Evolutionary conservation across 2,888 invertebrate species (phyloP).

Genomic region (Drosophila prostipennis): DNA sequence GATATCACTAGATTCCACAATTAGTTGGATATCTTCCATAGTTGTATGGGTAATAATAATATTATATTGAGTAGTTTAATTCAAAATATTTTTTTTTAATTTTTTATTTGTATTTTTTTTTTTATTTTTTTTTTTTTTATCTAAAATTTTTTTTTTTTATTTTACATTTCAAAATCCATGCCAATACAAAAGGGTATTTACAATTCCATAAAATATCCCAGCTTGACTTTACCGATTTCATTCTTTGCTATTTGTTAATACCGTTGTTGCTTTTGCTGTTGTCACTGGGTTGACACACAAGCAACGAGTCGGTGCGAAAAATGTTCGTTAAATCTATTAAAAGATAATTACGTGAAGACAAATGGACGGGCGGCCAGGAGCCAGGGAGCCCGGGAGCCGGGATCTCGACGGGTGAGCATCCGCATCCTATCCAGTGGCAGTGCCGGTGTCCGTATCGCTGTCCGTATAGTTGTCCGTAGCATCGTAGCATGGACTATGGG

Average conservation of each 20-base stretch:
- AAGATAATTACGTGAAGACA: constrained; percentile 80
- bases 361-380: constrained; percentile 58
- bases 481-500: background rate
- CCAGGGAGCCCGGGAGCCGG: background rate
- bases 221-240: constrained; percentile 11
- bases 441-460: constrained; percentile 30
- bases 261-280: constrained; percentile 40
- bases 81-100: too few relatives aligned
- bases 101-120: too few relatives aligned
- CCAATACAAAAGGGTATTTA: constrained; percentile 1
- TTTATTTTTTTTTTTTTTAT: too few relatives aligned
- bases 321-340: constrained; percentile 79
- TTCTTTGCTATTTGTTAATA: constrained; percentile 40
- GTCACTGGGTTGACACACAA: constrained; percentile 55
- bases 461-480: constrained; percentile 19
- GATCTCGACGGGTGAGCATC: constrained; percentile 6
- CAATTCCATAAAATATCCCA: background rate
- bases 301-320: constrained; percentile 73
- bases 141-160: too few relatives aligned
- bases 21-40: too few relatives aligned
- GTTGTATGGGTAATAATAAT: too few relatives aligned
- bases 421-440: constrained; percentile 17
- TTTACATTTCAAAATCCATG: background rate
- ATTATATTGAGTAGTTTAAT: too few relatives aligned
- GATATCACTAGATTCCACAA: too few relatives aligned